Conservation (phyloP, 2,113 vertebrate species). For the Cynoglossus semilaevis region DNA sequence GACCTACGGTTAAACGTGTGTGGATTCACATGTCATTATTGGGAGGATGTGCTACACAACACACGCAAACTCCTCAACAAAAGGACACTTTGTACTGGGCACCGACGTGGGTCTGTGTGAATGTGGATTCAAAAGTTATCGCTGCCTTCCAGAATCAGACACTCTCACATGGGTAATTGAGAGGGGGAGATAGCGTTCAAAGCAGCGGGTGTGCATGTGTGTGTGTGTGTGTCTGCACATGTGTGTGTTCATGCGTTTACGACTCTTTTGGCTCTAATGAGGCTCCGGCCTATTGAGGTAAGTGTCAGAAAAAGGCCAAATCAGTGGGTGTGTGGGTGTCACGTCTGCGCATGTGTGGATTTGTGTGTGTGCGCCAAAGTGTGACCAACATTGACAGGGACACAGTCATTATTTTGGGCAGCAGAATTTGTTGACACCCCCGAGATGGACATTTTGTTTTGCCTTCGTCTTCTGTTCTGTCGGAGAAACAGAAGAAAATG, state of each 20-base stretch:
- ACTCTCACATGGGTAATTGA: constrained; percentile 50
- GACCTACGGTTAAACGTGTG: background rate
- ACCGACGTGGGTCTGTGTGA: constrained; percentile 4
- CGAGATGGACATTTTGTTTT: constrained; percentile 31
- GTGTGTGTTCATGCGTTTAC: constrained; percentile 16
- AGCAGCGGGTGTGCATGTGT: constrained; percentile 7
- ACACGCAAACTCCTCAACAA: constrained; percentile 22
- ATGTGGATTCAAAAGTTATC: constrained; percentile 34
- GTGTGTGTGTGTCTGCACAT: background rate
- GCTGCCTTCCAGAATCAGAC: constrained; percentile 37
- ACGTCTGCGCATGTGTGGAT: constrained; percentile 20
- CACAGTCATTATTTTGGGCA: constrained; percentile 29
- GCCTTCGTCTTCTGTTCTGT: constrained; percentile 29
- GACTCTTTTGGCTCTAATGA: constrained; percentile 33
- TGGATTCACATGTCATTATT: background rate
- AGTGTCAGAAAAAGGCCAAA: constrained; percentile 42
- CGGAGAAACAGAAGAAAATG: constrained; percentile 31
- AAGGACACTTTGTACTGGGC: constrained; percentile 35
- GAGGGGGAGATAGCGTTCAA: constrained; percentile 17
- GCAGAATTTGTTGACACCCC: constrained; percentile 20
- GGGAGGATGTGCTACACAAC: background rate
- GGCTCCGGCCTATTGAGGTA: constrained; percentile 40
- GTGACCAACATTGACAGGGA: constrained; percentile 42
- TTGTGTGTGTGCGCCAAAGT: constrained; percentile 23
- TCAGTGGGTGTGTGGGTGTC: constrained; percentile 15